A percentile compares a stretch with the other conserved stretches of the same genome.
phyloP scores from a whole-genome alignment of 2,113 vertebrate genomes.

The Channa maculata region DNA sequence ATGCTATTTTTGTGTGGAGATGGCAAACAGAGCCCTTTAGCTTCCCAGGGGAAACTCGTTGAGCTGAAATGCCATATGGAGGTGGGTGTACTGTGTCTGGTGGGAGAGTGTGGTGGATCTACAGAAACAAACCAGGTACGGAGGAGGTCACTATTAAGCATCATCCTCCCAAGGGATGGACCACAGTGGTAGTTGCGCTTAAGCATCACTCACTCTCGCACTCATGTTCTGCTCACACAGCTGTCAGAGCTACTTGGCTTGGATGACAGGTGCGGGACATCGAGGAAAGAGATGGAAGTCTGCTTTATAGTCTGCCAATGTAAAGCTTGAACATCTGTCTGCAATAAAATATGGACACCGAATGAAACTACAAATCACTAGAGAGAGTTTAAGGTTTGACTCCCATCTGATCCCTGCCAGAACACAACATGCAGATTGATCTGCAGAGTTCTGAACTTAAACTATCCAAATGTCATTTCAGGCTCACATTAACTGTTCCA shows the following conservation, averaged over 20 bases:
- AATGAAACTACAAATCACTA: slow-evolving; percentile 14
- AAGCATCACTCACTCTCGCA: slow-evolving; percentile 2
- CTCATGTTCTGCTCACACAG: slow-evolving; percentile 12
- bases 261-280: slow-evolving; percentile 34
- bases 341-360: slow-evolving; percentile 29
- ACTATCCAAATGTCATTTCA: no score
- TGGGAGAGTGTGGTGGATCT: slow-evolving; percentile 42
- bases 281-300: slow-evolving; percentile 11
- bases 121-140: slow-evolving; percentile 50
- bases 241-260: slow-evolving; percentile 50
- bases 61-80: slow-evolving; percentile 68
- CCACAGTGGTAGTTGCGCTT: slow-evolving; percentile 44
- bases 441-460: no score
- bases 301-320: slow-evolving; percentile 20
- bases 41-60: slow-evolving; percentile 40
- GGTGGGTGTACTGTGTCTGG: slow-evolving; percentile 64
- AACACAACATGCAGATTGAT: no score
- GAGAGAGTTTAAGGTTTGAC: background rate
- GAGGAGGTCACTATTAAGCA: slow-evolving; percentile 42
- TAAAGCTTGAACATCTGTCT: slow-evolving; percentile 42
- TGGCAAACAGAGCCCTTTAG: slow-evolving; percentile 42
- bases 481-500: no score
- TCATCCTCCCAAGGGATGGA: slow-evolving; percentile 38
- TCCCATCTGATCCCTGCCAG: no score
- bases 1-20: slow-evolving; percentile 50